Evolutionary conservation across 2,113 vertebrate genomes (phyloP).

Genomic region (Prochilodus magdalenae): DNA sequence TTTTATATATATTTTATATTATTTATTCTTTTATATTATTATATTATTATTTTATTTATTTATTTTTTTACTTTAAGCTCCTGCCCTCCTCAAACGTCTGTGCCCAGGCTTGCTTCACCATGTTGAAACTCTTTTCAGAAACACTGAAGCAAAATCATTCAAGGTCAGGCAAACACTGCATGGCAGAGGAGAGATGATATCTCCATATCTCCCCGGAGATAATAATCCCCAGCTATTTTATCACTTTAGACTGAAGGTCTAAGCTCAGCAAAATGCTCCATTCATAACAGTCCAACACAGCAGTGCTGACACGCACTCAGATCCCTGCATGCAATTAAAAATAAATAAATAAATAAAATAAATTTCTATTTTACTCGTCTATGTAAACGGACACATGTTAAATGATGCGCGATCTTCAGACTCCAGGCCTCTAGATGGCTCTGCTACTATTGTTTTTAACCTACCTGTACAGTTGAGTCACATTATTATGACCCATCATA

Average conservation of each 20-base stretch:
- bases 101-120: background rate
- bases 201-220: conserved; percentile 55
- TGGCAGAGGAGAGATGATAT: conserved; percentile 61
- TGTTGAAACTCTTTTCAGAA: background rate
- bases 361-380: too few relatives aligned
- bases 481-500: too few relatives aligned
- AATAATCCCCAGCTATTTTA: conserved; percentile 65
- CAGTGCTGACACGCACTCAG: background rate
- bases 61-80: background rate
- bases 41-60: too few relatives aligned
- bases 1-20: too few relatives aligned
- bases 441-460: too few relatives aligned
- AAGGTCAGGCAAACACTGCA: conserved; percentile 13
- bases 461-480: too few relatives aligned
- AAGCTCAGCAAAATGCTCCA: conserved; percentile 67
- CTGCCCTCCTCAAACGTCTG: background rate
- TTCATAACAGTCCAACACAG: conserved; percentile 55
- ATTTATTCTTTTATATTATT: too few relatives aligned
- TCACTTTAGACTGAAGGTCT: conserved; percentile 59
- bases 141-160: background rate
- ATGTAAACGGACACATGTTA: too few relatives aligned
- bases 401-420: too few relatives aligned
- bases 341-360: too few relatives aligned
- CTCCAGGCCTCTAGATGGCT: too few relatives aligned
- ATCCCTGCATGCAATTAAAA: background rate